phyloP scores from a whole-genome alignment of 1,140 invertebrate genomes.

The Chelonus insularis region DNA sequence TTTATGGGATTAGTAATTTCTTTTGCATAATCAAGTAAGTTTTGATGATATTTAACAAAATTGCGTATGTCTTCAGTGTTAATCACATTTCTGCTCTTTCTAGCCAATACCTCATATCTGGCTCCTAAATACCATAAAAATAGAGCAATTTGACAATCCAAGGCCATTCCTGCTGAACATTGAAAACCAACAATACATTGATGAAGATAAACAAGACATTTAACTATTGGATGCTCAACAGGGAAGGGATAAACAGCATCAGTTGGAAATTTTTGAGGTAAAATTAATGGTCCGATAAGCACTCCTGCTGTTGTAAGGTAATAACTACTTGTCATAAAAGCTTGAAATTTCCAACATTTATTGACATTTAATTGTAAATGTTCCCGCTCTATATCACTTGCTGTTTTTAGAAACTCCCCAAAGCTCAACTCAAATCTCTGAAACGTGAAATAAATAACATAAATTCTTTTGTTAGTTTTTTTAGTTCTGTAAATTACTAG shows the following conservation, averaged over 20 bases:
- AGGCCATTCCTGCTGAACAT: conserved; percentile 16
- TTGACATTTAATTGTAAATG: conserved; percentile 5
- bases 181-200: conserved; percentile 33
- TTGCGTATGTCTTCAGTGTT: background rate
- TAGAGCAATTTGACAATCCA: conserved; percentile 32
- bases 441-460: background rate
- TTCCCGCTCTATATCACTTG: background rate
- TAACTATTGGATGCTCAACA: conserved; percentile 16
- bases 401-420: background rate
- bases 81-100: background rate
- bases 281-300: conserved; percentile 27
- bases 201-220: conserved; percentile 27
- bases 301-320: background rate
- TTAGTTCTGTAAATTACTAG: too few species aligned
- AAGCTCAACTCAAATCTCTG: background rate
- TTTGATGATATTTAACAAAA: conserved; percentile 32
- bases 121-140: conserved; percentile 36
- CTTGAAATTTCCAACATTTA: conserved; percentile 8
- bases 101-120: conserved; percentile 34
- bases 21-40: conserved; percentile 25
- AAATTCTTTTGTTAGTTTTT: too few species aligned
- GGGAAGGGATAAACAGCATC: conserved; percentile 35
- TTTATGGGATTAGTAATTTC: background rate
- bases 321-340: background rate
- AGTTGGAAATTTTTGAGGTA: conserved; percentile 28